Conservation (phyloP, 2,797 vertebrate species). For the Mergus octosetaceus region DNA sequence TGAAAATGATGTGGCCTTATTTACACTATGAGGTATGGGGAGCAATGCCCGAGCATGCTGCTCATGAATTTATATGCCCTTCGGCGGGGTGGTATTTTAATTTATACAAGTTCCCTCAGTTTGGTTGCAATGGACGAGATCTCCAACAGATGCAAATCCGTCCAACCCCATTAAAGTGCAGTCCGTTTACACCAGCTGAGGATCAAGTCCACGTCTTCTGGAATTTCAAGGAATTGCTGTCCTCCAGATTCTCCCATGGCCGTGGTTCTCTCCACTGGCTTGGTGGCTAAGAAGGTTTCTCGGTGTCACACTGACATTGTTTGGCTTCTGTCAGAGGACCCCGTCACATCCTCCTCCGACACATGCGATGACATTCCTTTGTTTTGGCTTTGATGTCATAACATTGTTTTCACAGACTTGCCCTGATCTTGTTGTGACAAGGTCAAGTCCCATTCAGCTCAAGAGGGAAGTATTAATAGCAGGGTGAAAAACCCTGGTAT, state of each 20-base stretch:
- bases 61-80: neutral
- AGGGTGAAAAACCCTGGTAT: neutral
- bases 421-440: constrained; percentile 29
- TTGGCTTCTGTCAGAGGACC: constrained; percentile 16
- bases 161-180: neutral
- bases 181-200: neutral
- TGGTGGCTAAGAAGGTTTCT: neutral
- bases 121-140: constrained; percentile 7
- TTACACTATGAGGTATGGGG: neutral
- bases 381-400: constrained; percentile 55
- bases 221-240: neutral
- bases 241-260: neutral
- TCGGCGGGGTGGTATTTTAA: neutral
- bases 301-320: neutral
- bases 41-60: neutral
- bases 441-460: constrained; percentile 26
- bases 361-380: neutral
- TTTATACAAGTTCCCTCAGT: neutral
- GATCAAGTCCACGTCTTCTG: neutral
- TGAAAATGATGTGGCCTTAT: constrained; percentile 52
- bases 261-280: neutral
- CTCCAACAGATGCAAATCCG: neutral
- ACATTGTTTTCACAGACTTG: constrained; percentile 8
- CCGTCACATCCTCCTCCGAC: neutral
- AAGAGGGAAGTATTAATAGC: constrained; percentile 12